Conservation (phyloP, 2,797 vertebrate genomes). For the Loriculus beryllinus region DNA sequence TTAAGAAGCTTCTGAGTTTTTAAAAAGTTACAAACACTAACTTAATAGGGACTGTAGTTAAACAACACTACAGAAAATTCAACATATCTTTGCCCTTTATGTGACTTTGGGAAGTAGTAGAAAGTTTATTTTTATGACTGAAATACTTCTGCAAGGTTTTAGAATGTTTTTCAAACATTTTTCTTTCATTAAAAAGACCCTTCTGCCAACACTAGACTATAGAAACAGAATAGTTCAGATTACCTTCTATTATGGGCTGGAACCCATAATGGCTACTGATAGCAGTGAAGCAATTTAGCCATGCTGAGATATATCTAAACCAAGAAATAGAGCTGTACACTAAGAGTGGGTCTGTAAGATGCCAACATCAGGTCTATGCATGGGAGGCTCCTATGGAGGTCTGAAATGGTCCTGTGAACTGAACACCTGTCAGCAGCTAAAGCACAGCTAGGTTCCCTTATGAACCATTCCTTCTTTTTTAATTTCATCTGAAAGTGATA, state of each 20-base stretch:
- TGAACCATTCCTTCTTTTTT: background rate
- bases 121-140: background rate
- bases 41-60: background rate
- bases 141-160: background rate
- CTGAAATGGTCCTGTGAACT: background rate
- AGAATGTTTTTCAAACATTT: background rate
- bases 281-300: background rate
- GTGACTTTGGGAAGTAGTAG: background rate
- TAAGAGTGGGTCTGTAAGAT: background rate
- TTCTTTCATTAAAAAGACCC: background rate
- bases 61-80: background rate
- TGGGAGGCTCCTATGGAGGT: fast-evolving
- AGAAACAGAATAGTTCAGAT: background rate
- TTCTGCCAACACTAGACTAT: background rate
- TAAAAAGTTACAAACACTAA: background rate
- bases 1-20: background rate
- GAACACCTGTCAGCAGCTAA: background rate
- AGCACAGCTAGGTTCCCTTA: background rate
- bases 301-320: background rate
- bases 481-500: background rate
- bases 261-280: background rate
- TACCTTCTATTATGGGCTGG: background rate
- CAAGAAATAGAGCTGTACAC: background rate
- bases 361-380: background rate
- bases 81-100: background rate